phyloP scores from a whole-genome alignment of 2,113 vertebrate genomes.

The Aplodontia rufa region DNA sequence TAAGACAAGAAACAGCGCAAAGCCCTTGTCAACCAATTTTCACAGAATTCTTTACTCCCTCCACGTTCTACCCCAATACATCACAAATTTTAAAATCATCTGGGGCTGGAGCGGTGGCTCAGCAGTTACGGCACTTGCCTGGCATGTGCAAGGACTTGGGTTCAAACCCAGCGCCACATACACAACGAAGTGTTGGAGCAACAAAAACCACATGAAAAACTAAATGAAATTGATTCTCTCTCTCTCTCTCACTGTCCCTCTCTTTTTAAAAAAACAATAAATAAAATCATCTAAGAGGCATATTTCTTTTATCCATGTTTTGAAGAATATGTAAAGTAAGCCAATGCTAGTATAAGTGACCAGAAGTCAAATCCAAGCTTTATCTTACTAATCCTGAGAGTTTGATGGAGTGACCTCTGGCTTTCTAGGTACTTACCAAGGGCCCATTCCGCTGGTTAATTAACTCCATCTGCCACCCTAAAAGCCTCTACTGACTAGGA shows the following conservation, averaged over 20 bases:
- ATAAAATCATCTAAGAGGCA: neutral
- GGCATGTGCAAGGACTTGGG: too few relatives aligned
- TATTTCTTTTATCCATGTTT: neutral
- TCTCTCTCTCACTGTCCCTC: too few relatives aligned
- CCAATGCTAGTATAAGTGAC: neutral
- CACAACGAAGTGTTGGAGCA: too few relatives aligned
- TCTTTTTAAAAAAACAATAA: too few relatives aligned
- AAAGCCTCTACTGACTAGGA: neutral
- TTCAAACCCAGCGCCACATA: too few relatives aligned
- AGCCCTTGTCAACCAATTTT: neutral
- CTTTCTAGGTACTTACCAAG: neutral
- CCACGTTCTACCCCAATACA: too few relatives aligned
- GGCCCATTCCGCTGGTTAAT: neutral
- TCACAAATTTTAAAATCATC: neutral
- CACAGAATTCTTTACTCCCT: neutral
- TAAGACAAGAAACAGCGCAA: rapidly evolving
- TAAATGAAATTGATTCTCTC: too few relatives aligned
- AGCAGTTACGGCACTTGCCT: too few relatives aligned
- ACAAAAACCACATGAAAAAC: too few relatives aligned
- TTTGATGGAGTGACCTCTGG: neutral
- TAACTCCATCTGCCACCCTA: neutral
- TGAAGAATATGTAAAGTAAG: neutral
- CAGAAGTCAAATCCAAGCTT: neutral
- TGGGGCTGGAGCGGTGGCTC: too few relatives aligned
- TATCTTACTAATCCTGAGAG: too few relatives aligned